A percentile compares a stretch with the other conserved stretches of the same genome.
Conservation (phyloP, 35 echinoderm and acorn worm species). For the Apostichopus californicus region DNA sequence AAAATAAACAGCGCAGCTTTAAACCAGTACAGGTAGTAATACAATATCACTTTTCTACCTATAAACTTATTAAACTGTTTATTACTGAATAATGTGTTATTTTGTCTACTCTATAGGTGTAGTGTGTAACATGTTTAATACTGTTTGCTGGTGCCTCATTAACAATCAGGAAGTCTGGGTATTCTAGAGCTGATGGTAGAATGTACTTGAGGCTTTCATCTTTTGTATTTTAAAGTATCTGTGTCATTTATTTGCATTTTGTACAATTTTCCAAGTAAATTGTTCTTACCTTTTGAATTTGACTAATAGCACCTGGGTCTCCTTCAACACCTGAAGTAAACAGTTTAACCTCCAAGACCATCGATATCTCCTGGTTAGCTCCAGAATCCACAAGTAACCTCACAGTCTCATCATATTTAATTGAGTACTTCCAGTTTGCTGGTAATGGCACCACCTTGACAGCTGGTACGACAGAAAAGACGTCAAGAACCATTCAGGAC, state of each 20-base stretch:
- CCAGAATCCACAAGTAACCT: slow-evolving; percentile 51
- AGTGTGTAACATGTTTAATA: no score
- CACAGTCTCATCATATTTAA: slow-evolving; percentile 31
- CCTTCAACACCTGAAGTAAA: slow-evolving; percentile 54
- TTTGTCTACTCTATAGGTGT: no score
- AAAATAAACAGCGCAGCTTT: no score
- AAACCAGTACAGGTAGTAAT: no score
- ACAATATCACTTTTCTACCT: no score
- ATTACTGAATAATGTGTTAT: no score
- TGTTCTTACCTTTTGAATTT: neutral
- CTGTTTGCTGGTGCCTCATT: no score
- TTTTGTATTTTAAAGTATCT: no score
- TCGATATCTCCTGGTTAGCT: slow-evolving; percentile 55
- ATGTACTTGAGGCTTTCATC: no score
- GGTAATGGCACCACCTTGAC: slow-evolving; percentile 1
- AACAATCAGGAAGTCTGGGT: no score
- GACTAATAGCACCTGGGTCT: slow-evolving; percentile 58
- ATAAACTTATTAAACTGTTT: no score
- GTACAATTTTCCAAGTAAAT: neutral
- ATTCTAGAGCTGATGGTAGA: no score
- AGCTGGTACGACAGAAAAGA: slow-evolving; percentile 8
- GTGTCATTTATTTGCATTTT: neutral
- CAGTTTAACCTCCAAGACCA: slow-evolving; percentile 49
- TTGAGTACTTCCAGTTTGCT: slow-evolving; percentile 14
- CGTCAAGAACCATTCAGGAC: slow-evolving; percentile 6